A percentile compares a stretch with the other conserved stretches of the same genome.
These are phyloP conservation scores for Chaetogeoica ovagalla DNA, from an alignment of 2,888 invertebrate species.

Conservation along the genomic window DNA sequence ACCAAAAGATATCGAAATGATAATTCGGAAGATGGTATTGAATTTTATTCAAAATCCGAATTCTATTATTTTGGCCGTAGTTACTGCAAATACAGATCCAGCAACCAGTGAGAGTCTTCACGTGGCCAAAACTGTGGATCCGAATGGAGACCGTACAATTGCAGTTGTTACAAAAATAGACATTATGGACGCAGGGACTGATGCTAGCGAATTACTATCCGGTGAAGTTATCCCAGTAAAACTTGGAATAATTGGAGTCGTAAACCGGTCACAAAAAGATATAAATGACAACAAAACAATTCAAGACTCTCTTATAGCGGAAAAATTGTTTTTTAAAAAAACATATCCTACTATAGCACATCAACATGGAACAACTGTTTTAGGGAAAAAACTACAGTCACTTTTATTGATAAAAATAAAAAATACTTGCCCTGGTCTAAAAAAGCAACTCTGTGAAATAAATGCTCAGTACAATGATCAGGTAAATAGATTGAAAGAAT, in stretches of 20 bases:
- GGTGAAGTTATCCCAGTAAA: conserved; percentile 98
- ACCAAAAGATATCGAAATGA: conserved; percentile 93
- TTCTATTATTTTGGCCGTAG: conserved; percentile 95
- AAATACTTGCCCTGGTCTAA: not conserved
- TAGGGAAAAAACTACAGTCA: not conserved
- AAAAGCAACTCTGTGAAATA: conserved; percentile 10
- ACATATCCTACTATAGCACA: conserved; percentile 8
- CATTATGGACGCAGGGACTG: conserved; percentile 99
- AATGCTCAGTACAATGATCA: not conserved
- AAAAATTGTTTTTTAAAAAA: not conserved
- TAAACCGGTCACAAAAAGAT: conserved; percentile 92
- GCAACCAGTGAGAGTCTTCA: conserved; percentile 97
- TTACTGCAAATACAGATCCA: conserved; percentile 98
- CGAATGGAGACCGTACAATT: conserved; percentile 90
- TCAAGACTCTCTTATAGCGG: not conserved
- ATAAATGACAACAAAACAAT: conserved; percentile 80
- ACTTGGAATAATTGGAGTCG: conserved; percentile 94
- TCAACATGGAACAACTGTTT: not conserved
- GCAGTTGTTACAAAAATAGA: conserved; percentile 98
- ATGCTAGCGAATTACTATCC: conserved; percentile 96
- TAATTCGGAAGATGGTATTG: conserved; percentile 85
- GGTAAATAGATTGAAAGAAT: conserved; percentile 3
- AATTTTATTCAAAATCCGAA: conserved; percentile 92
- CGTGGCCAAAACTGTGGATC: conserved; percentile 92
- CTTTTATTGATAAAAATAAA: conserved; percentile 15